A percentile compares a stretch with the other conserved stretches of the same genome.
Conservation (phyloP, 2,113 vertebrate species). For the Apteryx mantelli region DNA sequence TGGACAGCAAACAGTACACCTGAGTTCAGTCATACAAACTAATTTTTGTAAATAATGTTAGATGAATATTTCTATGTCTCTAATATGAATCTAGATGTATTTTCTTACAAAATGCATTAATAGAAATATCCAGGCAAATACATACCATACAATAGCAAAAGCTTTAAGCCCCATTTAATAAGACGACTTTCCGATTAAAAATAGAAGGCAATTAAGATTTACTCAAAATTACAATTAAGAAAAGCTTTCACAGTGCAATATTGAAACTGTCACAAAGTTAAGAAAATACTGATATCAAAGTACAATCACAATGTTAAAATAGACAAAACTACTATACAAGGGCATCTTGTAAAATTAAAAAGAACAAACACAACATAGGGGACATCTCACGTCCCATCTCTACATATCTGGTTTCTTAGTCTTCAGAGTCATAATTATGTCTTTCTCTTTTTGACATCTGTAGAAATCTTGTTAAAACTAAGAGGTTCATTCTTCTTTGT, state of each 20-base stretch:
- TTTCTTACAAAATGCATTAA: slow-evolving; percentile 80
- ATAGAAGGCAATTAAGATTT: slow-evolving; percentile 85
- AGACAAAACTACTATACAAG: slow-evolving; percentile 82
- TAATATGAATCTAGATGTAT: slow-evolving; percentile 71
- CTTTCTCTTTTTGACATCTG: slow-evolving; percentile 34
- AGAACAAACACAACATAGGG: slow-evolving; percentile 77
- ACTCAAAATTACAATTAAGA: slow-evolving; percentile 83
- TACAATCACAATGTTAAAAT: slow-evolving; percentile 83
- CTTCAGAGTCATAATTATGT: slow-evolving; percentile 48
- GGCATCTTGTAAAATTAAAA: slow-evolving; percentile 78
- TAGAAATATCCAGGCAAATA: slow-evolving; percentile 79
- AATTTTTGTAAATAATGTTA: slow-evolving; percentile 69
- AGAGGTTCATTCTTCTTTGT: slow-evolving; percentile 45
- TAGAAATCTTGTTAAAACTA: slow-evolving; percentile 57
- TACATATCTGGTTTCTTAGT: slow-evolving; percentile 54
- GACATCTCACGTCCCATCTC: slow-evolving; percentile 60
- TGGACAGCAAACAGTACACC: slow-evolving; percentile 71
- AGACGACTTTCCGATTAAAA: slow-evolving; percentile 77
- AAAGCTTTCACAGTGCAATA: slow-evolving; percentile 81
- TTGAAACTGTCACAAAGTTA: slow-evolving; percentile 83
- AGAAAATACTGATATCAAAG: slow-evolving; percentile 86
- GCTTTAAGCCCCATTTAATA: slow-evolving; percentile 78
- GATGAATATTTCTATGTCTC: slow-evolving; percentile 68
- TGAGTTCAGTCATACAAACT: slow-evolving; percentile 77
- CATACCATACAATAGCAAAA: slow-evolving; percentile 78